These are phyloP conservation scores for Catharus bicknelli DNA, from an alignment of 2,113 vertebrate genomes.

Conservation along the genomic window DNA sequence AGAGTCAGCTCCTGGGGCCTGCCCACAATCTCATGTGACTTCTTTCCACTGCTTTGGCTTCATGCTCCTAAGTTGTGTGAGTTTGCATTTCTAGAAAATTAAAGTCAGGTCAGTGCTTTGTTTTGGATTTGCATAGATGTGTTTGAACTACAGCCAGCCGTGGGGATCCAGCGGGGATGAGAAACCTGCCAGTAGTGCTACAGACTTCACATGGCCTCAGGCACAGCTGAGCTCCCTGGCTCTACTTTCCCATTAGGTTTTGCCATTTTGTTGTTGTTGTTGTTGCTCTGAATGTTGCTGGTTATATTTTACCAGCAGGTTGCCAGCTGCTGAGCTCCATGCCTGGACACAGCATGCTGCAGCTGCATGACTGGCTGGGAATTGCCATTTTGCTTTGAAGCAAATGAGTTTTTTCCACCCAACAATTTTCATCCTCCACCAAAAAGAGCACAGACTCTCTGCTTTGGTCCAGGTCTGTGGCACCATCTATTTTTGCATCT, in stretches of 20 bases:
- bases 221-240: background rate
- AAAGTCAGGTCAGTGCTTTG: background rate
- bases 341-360: rapidly evolving
- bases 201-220: background rate
- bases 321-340: background rate
- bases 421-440: background rate
- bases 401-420: background rate
- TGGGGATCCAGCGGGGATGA: background rate
- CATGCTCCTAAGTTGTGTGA: background rate
- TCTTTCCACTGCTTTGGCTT: background rate
- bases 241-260: background rate
- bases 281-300: background rate
- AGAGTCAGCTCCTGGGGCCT: background rate
- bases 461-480: background rate
- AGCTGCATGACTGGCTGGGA: background rate
- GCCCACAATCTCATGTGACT: background rate
- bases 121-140: background rate
- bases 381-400: constrained; percentile 30
- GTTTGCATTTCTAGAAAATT: background rate
- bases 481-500: background rate
- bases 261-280: background rate
- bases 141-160: background rate
- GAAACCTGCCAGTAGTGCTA: background rate
- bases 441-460: background rate
- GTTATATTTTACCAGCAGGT: background rate